Base-by-base conservation (phyloP, 2,888 invertebrate genomes). In the Odontothrips loti region DNA sequence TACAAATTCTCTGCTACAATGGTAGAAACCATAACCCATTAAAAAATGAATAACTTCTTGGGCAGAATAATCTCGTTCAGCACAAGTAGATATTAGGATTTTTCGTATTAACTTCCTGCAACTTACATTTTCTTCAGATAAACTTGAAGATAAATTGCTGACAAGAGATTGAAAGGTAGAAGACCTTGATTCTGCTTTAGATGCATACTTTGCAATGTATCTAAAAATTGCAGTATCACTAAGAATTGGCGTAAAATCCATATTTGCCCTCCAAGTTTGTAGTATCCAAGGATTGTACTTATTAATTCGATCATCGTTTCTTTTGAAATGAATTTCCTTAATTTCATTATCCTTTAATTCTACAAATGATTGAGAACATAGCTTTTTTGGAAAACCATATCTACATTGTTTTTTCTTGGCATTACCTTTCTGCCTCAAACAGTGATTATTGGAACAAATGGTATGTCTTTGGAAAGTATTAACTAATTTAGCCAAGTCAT, bases 191-290 rank as follows among this genome's bases (percentile, higher is more conserved):
- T n/a, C n/a, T n/a, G n/a, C n/a, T n/a, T n/a, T n/a, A n/a, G n/a
- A n/a, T n/a, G n/a, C n/a, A n/a, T n/a, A n/a, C n/a, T n/a, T n/a
- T n/a, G n/a, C n/a, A n/a, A 83, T 83, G 47, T 83, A 83, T 23
- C 79, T 47, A 27, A 48, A 80, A 8, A 83, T 80, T 10, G 82
- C 75, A 6, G 78, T 10, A 6, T 34, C 20, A 23, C 75, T 79
- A 0, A 80, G 20, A 51, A 83, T 48, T 11, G 79, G 34, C 17
- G 63, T 34, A 9, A 82, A 79, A 47, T 83, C 83, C 6, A 80
- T 82, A 34, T 83, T 83, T 23, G 83, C 82, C 47, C 83, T 27
- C 83, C 83, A 83, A 20, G 51, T 11, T n/a, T 81, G 81, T 51
- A 79, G 29, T 27, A 82, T 43, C 23, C 48, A 83, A 15, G 27